These are phyloP conservation scores for Molorchus minor DNA, from an alignment of 2,888 invertebrate genomes.

Conservation along the genomic window DNA sequence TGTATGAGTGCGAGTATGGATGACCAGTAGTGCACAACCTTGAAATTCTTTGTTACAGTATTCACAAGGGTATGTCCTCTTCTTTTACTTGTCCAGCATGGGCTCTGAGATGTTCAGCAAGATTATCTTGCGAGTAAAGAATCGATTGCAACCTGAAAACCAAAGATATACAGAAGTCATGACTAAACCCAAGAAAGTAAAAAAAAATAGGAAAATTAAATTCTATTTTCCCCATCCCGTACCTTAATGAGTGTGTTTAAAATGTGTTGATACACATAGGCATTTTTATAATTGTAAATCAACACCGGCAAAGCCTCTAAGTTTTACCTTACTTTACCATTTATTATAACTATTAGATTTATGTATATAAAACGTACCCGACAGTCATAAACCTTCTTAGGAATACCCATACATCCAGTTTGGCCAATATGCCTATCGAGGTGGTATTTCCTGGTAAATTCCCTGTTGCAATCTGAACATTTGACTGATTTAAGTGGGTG, in stretches of 20 bases:
- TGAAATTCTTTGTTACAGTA: conserved; percentile 75
- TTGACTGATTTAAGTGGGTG: conserved; percentile 71
- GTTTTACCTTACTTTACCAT: too few species aligned
- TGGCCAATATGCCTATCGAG: conserved; percentile 75
- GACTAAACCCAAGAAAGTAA: too few species aligned
- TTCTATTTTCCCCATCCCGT: neutral
- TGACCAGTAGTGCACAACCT: conserved; percentile 68
- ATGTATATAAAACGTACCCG: conserved; percentile 61
- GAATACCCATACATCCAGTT: conserved; percentile 72
- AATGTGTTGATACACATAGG: too few species aligned
- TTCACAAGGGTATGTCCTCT: conserved; percentile 70
- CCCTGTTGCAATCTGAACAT: conserved; percentile 75
- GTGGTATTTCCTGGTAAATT: conserved; percentile 81
- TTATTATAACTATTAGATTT: too few species aligned
- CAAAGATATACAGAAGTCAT: conserved; percentile 10
- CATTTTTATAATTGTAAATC: too few species aligned
- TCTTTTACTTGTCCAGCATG: conserved; percentile 71
- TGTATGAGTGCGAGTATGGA: conserved; percentile 75
- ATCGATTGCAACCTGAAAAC: conserved; percentile 68
- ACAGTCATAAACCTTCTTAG: conserved; percentile 66
- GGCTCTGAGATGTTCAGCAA: conserved; percentile 74
- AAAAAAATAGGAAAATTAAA: too few species aligned
- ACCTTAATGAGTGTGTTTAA: too few species aligned
- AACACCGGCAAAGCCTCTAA: too few species aligned
- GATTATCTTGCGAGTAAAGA: conserved; percentile 77